Percentiles rank a stretch among this genome's conserved stretches.
Evolutionary conservation across 92 coral and sea anemone genomes (phyloP).

Genomic region (Palythoa grandiflora): DNA sequence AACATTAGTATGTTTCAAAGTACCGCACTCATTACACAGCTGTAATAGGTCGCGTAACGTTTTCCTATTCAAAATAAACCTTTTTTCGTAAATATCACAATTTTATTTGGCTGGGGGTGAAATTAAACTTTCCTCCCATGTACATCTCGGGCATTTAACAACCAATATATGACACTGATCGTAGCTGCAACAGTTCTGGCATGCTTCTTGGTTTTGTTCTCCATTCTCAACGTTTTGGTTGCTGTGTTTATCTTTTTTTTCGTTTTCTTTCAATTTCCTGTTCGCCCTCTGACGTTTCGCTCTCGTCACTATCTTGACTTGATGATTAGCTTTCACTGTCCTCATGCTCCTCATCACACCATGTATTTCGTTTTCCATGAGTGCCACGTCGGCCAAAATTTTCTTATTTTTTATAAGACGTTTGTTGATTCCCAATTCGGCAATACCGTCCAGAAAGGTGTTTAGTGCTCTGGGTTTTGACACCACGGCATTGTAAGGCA

Average conservation of each 20-base stretch:
- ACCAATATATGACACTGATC: neutral
- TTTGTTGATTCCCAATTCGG: conserved; percentile 4
- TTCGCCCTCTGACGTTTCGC: too few relatives aligned
- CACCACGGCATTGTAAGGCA: conserved; percentile 47
- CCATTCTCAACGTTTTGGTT: too few relatives aligned
- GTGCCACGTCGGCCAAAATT: neutral
- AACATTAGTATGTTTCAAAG: neutral
- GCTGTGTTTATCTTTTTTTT: too few relatives aligned
- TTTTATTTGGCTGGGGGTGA: neutral
- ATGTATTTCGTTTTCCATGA: neutral
- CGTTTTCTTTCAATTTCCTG: too few relatives aligned
- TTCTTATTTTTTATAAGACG: neutral
- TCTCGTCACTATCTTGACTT: neutral
- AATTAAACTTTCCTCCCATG: too few relatives aligned
- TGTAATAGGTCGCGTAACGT: neutral
- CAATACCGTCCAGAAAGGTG: conserved; percentile 34
- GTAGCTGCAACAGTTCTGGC: too few relatives aligned
- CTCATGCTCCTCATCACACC: neutral
- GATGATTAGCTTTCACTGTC: neutral
- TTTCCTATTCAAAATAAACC: neutral
- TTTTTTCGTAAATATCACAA: neutral
- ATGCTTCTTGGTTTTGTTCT: too few relatives aligned
- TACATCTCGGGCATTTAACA: neutral
- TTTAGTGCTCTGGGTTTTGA: conserved; percentile 46
- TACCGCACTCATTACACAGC: neutral